phyloP scores from a whole-genome alignment of 1,140 invertebrate species.

The Maconellicoccus hirsutus region DNA sequence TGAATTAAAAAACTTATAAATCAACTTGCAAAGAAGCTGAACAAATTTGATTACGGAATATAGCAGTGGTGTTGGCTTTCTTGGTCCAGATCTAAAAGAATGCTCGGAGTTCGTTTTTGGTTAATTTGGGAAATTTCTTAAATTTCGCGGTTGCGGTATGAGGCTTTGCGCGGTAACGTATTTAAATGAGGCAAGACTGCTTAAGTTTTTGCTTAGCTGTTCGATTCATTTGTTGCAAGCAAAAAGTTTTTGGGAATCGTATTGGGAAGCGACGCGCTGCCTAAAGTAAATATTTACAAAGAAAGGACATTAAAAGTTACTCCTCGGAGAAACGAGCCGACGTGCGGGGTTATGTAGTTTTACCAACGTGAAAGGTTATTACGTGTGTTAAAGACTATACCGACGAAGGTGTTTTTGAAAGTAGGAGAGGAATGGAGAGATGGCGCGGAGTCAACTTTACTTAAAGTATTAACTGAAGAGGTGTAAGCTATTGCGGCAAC shows the following conservation, averaged over 20 bases:
- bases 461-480: slow-evolving; percentile 14
- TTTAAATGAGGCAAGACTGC: not conserved
- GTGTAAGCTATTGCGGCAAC: slow-evolving; percentile 9
- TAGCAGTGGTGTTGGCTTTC: too few relatives aligned
- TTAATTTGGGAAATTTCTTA: not conserved
- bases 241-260: not conserved
- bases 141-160: not conserved
- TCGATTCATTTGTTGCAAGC: slow-evolving; percentile 13
- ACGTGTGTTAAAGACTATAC: not conserved
- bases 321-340: too few relatives aligned
- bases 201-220: not conserved
- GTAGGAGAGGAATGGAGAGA: not conserved
- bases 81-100: not conserved
- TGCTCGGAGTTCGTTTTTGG: not conserved
- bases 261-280: not conserved
- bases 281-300: slow-evolving; percentile 18
- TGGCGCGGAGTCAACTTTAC: not conserved
- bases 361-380: not conserved
- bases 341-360: not conserved
- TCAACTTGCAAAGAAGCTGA: not conserved
- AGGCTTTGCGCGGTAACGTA: too few relatives aligned
- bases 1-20: not conserved
- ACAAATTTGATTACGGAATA: not conserved
- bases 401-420: not conserved
- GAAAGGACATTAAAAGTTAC: slow-evolving; percentile 16